Percentiles rank a stretch among this genome's conserved stretches.
Evolutionary conservation across 2,888 invertebrate species (phyloP).

Genomic region (Neria commutata): DNA sequence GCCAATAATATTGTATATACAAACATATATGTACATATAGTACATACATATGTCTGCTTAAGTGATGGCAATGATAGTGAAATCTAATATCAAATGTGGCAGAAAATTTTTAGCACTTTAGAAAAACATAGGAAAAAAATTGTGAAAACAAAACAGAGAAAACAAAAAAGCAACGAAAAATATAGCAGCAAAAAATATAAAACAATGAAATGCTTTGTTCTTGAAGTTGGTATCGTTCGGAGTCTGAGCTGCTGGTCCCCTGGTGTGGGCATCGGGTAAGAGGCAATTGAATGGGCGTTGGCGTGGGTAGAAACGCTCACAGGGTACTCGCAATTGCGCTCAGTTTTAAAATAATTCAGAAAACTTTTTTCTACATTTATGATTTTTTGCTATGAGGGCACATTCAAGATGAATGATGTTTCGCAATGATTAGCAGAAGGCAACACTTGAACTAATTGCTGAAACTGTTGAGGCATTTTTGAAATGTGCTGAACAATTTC

Average conservation of each 20-base stretch:
- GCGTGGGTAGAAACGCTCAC: too few species aligned
- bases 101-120: too few species aligned
- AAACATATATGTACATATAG: too few species aligned
- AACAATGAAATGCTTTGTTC: not conserved
- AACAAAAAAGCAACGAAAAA: not conserved
- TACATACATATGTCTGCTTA: too few species aligned
- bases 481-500: not conserved
- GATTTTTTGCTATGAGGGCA: too few species aligned
- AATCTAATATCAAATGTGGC: not conserved
- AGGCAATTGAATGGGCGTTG: too few species aligned
- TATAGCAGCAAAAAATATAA: not conserved
- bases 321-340: too few species aligned
- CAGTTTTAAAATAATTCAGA: not conserved
- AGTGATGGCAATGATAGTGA: constrained; percentile 1
- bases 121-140: too few species aligned
- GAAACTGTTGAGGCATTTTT: not conserved
- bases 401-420: not conserved
- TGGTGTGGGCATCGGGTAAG: too few species aligned
- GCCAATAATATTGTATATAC: too few species aligned
- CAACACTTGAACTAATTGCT: constrained; percentile 1
- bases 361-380: not conserved
- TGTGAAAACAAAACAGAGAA: not conserved
- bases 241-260: too few species aligned
- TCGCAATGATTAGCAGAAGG: not conserved
- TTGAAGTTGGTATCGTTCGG: not conserved